Percentiles rank a stretch among this genome's conserved stretches.
Evolutionary conservation across 2,113 vertebrate genomes (phyloP).

Genomic region (Macquaria ambigua): DNA sequence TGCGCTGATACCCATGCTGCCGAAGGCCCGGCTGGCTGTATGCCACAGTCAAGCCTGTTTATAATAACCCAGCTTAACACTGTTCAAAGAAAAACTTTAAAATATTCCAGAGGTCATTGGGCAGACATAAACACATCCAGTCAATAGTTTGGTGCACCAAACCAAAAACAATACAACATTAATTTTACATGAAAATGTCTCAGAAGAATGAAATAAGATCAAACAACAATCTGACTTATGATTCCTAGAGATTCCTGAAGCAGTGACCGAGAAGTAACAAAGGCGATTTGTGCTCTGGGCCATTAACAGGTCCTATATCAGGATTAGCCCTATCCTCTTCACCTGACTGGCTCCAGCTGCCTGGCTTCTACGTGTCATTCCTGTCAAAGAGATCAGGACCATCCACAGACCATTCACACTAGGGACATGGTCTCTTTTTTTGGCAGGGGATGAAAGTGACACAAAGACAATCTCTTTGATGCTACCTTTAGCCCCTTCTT

Average conservation of each 20-base stretch:
- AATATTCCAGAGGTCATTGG: conserved; percentile 52
- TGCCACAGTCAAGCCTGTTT: conserved; percentile 73
- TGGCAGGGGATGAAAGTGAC: conserved; percentile 58
- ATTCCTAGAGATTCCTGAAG: conserved; percentile 36
- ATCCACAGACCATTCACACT: conserved; percentile 44
- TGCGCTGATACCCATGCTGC: conserved; percentile 29
- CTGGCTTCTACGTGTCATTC: conserved; percentile 48
- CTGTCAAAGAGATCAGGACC: conserved; percentile 64
- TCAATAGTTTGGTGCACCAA: conserved; percentile 29
- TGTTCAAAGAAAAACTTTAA: conserved; percentile 64
- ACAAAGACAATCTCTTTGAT: conserved; percentile 55
- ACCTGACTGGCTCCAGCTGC: conserved; percentile 58
- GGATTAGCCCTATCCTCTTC: conserved; percentile 53
- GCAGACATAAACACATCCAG: conserved; percentile 48
- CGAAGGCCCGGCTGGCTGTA: conserved; percentile 41
- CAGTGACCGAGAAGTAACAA: conserved; percentile 40
- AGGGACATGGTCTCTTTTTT: conserved; percentile 18
- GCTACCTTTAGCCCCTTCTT: conserved; percentile 33
- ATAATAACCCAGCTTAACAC: conserved; percentile 65
- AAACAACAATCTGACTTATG: conserved; percentile 21
- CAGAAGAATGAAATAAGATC: conserved; percentile 27
- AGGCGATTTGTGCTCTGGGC: conserved; percentile 43
- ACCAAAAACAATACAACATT: conserved; percentile 21
- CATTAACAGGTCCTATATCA: conserved; percentile 57
- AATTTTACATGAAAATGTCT: conserved; percentile 5